Base-by-base conservation (phyloP, 2,113 vertebrate species). In the Sarotherodon lohbergeri region DNA sequence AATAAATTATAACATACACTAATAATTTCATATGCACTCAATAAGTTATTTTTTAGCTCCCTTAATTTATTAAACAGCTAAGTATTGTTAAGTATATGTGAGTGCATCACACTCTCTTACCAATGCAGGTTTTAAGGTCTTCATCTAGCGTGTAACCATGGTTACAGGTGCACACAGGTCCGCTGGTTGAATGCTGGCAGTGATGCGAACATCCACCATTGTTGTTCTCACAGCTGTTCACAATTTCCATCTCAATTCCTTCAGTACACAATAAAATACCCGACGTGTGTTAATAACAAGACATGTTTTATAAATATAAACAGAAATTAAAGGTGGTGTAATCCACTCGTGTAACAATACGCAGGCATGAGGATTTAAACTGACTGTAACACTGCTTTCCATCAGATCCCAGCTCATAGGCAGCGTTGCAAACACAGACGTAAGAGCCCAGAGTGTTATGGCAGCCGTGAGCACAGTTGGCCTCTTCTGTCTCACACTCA, bases 231-330 rank as follows among this genome's bases (percentile, higher is more conserved):
- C 99, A 99, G 93, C 98, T 98, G 96, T 98, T 99, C 55, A 99
- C 97, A 0, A 99, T 98, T 94, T 99, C 99, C 98, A 99, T 98
- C 93, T 98, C 98, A 11, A 99, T 99, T 34, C 97, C 98, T 99
- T 13, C 9, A 24, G 55, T 84, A 59, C 39, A 90, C 22, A 86
- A 34, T 9, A 56, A 84, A 16, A 85, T 41, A 66, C 52, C 29
- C 14, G n/a, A 14, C 5, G 6, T 8, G 48, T 81, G 63, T 89
- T 22, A 39, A 17, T 34, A 48, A 12, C 71, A 66, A 5, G 9
- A 57, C 24, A 80, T 46, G 10, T 39, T 32, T 11, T 17, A 19
- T 7, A 8, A 66, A 10, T 10, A n/a, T 54, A 73, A 36, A 8
- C 52, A 8, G 39, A 71, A 71, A 41, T 71, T 56, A 8, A 50